Evolutionary conservation across 2,888 invertebrate species (phyloP), one percentile per base, ranked within the genome.

Genomic region (Agrypnus murinus): DNA sequence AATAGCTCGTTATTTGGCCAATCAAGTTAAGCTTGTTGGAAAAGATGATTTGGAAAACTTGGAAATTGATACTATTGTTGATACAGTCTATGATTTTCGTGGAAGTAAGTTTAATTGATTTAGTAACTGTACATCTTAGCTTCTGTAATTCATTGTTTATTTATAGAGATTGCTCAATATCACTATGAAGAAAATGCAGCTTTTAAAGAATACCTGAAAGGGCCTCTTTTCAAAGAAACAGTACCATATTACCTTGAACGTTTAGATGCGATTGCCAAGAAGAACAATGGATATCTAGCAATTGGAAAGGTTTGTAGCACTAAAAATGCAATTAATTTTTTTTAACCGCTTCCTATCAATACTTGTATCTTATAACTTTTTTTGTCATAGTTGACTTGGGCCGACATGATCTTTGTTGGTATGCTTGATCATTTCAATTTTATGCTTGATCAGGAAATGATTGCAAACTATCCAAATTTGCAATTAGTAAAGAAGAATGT

Each of bases 211-310:
- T 83, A 82, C 59, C 89, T 87, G 72, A 85, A 86, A 43, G 86
- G 84, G 0, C 84, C 86, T 0, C 32, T 53, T 0, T 31, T 31
- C 1, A 14, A 32, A 14, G 89, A 89, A 77, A 82, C 83, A 1
- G 85, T 91, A 75, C 91, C 91, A 58, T 89, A 85, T 79, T 89
- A 88, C 77, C 81, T 90, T 83, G 87, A 88, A 57, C 89, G 87
- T 78, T 82, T 92, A 1, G 89, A 91, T 58, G 85, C 86, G 4
- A 86, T 89, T 48, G 86, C 89, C 1, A 87, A 88, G 67, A 91
- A 90, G 78, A 91, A 90, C 78, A 87, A 87, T 9, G 91, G 91
- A 10, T 88, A 89, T 78, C 86, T 91, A 71, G 90, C 87, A 73
- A 83, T 87, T 77, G 86, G 85, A 76, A 86, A 86, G 84, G 87